phyloP scores from a whole-genome alignment of 2,113 vertebrate species.

The Tenrec ecaudatus region DNA sequence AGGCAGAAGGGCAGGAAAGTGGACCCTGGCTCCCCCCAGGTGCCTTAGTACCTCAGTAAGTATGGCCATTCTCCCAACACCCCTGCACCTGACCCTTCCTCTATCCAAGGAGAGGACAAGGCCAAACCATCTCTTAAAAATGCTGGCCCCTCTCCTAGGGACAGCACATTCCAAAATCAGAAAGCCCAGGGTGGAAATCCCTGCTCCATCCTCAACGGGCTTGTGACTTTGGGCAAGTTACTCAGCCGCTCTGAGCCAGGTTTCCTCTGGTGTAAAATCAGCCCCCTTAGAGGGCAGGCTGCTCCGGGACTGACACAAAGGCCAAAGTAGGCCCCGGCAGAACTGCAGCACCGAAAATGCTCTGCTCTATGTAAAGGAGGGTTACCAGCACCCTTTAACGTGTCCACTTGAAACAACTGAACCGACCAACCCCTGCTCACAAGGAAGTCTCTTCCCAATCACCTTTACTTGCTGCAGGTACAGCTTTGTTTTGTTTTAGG shows the following conservation, averaged over 20 bases:
- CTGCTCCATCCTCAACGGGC: not conserved
- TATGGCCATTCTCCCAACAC: not conserved
- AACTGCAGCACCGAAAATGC: not conserved
- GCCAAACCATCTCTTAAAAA: not conserved
- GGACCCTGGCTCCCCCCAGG: not conserved
- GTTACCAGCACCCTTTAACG: too few relatives aligned
- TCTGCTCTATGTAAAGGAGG: not conserved
- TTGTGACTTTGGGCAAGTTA: not conserved
- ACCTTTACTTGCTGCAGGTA: not conserved
- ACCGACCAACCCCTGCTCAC: not conserved
- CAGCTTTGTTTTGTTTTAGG: too few relatives aligned
- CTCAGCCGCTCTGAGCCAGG: not conserved
- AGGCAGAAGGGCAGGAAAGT: not conserved
- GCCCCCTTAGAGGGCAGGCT: not conserved
- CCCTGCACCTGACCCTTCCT: not conserved
- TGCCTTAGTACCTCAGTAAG: not conserved
- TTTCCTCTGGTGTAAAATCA: not conserved
- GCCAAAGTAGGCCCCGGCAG: not conserved
- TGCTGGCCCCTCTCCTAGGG: not conserved
- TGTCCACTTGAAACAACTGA: too few relatives aligned
- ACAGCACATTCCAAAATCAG: not conserved
- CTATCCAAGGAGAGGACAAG: not conserved
- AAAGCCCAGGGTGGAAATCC: not conserved
- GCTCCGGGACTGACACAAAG: not conserved
- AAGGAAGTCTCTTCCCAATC: not conserved